A percentile compares a stretch with the other conserved stretches of the same genome.
These are phyloP conservation scores for Trichosurus vulpecula DNA, from an alignment of 2,797 vertebrate species.

Conservation along the genomic window DNA sequence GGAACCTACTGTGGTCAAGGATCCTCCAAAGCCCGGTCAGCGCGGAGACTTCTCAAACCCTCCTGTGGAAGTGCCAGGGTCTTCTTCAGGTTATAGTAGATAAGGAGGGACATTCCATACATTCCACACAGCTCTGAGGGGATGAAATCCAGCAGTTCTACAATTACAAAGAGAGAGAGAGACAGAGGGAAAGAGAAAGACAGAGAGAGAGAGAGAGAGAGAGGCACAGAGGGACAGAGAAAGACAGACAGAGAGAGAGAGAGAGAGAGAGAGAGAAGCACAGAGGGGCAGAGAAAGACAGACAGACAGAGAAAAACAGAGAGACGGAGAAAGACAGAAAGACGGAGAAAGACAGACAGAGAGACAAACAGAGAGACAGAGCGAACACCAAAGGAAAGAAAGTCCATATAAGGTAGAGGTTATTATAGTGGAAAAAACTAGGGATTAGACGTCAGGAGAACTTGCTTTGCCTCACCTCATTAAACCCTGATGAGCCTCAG, in stretches of 20 bases:
- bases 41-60: background rate
- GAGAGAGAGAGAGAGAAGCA: too few species aligned
- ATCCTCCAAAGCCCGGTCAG: background rate
- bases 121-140: slow-evolving; percentile 62
- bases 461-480: background rate
- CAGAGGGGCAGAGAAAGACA: too few species aligned
- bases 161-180: background rate
- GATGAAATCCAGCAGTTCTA: background rate
- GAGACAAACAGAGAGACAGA: too few species aligned
- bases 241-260: too few species aligned
- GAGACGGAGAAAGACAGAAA: too few species aligned
- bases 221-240: too few species aligned
- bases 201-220: too few species aligned
- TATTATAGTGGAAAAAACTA: background rate
- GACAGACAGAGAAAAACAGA: too few species aligned
- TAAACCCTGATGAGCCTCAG: background rate
- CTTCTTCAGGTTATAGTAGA: background rate
- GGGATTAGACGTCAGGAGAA: background rate
- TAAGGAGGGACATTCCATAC: slow-evolving; percentile 37
- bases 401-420: background rate
- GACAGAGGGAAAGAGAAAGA: too few species aligned
- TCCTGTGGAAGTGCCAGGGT: background rate
- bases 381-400: background rate
- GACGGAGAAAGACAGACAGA: too few species aligned
- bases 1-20: background rate